Base-by-base conservation (phyloP, 2,797 vertebrate genomes). In the Molossus alvarezi region DNA sequence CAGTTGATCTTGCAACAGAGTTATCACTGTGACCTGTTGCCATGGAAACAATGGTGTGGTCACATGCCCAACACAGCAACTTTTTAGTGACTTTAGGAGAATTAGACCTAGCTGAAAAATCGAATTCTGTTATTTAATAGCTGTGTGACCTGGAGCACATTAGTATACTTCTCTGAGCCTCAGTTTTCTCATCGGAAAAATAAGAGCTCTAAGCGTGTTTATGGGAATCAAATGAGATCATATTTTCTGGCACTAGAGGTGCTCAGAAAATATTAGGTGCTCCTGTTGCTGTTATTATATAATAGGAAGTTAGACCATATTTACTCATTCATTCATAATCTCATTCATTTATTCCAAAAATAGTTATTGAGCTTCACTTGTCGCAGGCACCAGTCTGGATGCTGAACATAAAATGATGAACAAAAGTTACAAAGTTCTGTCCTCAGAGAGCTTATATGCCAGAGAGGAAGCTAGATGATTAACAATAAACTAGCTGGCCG, bases 401-500 rank as follows among this genome's bases (percentile, higher is more conserved):
- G 45, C 51, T 79, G 41, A 90, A 92, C 27, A 80, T 55, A 88
- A 96, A 95, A 83, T 11, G 81, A 48, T 80, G 87, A 88, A 41
- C 3, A 85, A 80, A 89, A 71, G 1, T 64, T 37, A 62, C 17
- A 37, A 53, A 53, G 13, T 37, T 67, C 45, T 64, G 33, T 48
- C 45, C 14, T 82, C 53, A 29, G 3, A 8, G 21, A 73, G 9
- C 57, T 90, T 77, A 80, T 21, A 69, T 67, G 53, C 41, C 72
- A 87, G 57, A 48, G 41, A 73, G 15, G 25, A 48, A 93, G 71
- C 67, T 1, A 55, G 60, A 87, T 1, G 33, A 67, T n/a, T n/a
- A 77, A 65, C 12, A 53, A 33, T 60, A 29, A 72, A 65, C 13
- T 20, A 9, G 41, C 41, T 3, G 41, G 41, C 41, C 41, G 6